These are phyloP conservation scores for Strongylocentrotus purpuratus DNA, from an alignment of 35 echinoderm and acorn worm species.

Conservation along the genomic window DNA sequence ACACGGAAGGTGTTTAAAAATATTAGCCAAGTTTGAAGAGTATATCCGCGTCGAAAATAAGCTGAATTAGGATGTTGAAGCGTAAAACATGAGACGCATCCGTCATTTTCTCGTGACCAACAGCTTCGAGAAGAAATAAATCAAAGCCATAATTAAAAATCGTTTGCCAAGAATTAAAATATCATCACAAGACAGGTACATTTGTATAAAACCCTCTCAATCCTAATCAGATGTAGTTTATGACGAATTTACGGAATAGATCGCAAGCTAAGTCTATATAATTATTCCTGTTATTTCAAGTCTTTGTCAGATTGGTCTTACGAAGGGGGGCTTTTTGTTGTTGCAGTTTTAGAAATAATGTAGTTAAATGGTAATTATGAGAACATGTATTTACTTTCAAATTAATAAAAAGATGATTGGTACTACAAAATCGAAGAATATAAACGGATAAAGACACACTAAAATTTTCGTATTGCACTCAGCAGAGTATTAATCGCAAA, in stretches of 20 bases:
- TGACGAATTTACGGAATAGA: neutral
- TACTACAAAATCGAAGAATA: no score
- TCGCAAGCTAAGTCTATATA: neutral
- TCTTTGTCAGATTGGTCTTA: no score
- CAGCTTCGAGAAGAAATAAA: neutral
- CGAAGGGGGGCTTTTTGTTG: no score
- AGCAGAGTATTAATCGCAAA: no score
- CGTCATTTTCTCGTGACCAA: neutral
- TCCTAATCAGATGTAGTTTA: neutral
- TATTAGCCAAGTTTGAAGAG: neutral
- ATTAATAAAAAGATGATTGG: no score
- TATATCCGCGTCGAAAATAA: neutral
- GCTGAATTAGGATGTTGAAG: neutral
- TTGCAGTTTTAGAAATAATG: no score
- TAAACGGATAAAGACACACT: no score
- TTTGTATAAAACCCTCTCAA: neutral
- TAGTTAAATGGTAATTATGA: no score
- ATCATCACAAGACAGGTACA: neutral
- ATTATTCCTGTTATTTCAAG: no score
- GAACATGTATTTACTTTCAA: no score
- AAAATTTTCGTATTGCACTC: no score
- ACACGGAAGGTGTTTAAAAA: neutral
- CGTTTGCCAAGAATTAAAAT: neutral
- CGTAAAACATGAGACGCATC: neutral
- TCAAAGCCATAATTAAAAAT: neutral